Evolutionary conservation across 2,888 invertebrate species (phyloP).

Genomic region (Pristionchus exspectatus): DNA sequence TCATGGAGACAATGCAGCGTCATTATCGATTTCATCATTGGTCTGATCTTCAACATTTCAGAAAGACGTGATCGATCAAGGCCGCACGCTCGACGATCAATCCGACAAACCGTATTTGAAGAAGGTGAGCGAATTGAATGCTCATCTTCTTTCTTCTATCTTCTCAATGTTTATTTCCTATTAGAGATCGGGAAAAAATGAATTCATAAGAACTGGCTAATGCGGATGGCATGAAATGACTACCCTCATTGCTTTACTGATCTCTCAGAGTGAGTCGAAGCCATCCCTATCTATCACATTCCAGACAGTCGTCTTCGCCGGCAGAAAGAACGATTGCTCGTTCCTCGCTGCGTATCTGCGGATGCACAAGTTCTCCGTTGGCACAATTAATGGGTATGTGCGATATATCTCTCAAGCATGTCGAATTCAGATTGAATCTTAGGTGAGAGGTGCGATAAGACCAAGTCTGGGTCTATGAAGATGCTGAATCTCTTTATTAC

Average conservation of each 20-base stretch:
- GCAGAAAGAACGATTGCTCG: neutral
- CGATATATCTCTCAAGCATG: too few species aligned
- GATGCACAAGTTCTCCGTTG: conserved; percentile 30
- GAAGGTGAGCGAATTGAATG: neutral
- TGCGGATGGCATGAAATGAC: too few species aligned
- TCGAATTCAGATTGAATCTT: too few species aligned
- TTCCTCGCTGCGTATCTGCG: neutral
- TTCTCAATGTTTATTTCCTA: neutral
- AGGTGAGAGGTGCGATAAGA: too few species aligned
- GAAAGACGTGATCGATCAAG: conserved; percentile 15
- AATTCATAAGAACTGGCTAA: too few species aligned
- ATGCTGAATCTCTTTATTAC: too few species aligned
- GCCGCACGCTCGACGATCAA: neutral
- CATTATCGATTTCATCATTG: too few species aligned
- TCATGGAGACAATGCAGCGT: too few species aligned
- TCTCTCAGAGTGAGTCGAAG: too few species aligned
- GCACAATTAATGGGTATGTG: conserved; percentile 28
- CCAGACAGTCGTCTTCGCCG: conserved; percentile 27
- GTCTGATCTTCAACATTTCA: neutral
- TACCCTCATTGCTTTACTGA: too few species aligned
- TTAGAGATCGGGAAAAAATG: too few species aligned
- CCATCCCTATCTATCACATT: neutral
- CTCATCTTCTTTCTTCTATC: neutral
- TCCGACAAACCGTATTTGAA: neutral
- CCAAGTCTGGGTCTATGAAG: too few species aligned